Evolutionary conservation across 2,797 vertebrate genomes (phyloP).

Genomic region (Bufotes viridis): DNA sequence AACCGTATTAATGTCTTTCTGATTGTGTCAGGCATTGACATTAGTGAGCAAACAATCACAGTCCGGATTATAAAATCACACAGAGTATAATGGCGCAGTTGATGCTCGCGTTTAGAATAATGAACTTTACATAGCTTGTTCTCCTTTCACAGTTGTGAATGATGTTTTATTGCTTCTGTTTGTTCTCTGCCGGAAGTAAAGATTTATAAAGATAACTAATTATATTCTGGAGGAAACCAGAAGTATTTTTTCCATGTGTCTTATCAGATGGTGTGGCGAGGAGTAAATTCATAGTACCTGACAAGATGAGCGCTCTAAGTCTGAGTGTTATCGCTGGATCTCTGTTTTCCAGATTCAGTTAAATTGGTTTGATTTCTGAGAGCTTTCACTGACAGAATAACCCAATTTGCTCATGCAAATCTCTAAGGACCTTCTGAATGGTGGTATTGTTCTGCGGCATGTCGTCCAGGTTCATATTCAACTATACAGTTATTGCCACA

Average conservation of each 20-base stretch:
- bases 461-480: neutral
- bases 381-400: slow-evolving; percentile 83
- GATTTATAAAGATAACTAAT: slow-evolving; percentile 88
- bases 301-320: slow-evolving; percentile 73
- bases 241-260: slow-evolving; percentile 82
- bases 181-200: slow-evolving; percentile 69
- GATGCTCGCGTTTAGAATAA: neutral
- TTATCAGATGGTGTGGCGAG: slow-evolving; percentile 91
- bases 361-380: slow-evolving; percentile 82
- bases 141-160: slow-evolving; percentile 46
- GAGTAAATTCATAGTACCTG: slow-evolving; percentile 80
- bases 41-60: neutral
- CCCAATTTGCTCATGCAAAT: slow-evolving; percentile 73
- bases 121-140: slow-evolving; percentile 11
- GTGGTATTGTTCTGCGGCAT: neutral
- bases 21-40: neutral
- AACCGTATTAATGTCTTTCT: neutral
- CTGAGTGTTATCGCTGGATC: slow-evolving; percentile 85
- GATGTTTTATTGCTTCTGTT: slow-evolving; percentile 18
- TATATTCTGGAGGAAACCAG: slow-evolving; percentile 91
- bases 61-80: neutral
- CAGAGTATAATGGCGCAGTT: neutral
- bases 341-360: slow-evolving; percentile 87
- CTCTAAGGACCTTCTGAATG: neutral
- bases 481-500: neutral